A percentile compares a stretch with the other conserved stretches of the same genome.
Conservation (phyloP, 2,888 invertebrate genomes). For the Drosophila robusta region DNA sequence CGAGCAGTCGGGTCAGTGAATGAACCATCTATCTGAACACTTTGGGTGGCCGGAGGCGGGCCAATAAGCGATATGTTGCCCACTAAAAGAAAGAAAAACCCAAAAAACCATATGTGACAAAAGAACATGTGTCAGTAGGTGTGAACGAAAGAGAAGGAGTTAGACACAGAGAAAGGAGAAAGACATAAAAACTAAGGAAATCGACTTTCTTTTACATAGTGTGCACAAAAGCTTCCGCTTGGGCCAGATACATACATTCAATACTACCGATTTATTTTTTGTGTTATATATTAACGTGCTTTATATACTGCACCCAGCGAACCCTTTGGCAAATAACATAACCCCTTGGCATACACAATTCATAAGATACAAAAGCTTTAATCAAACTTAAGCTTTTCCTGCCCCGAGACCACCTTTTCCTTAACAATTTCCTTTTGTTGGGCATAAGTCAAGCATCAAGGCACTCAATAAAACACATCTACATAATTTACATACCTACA, state of each 20-base stretch:
- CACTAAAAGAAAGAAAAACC: slow-evolving; percentile 26
- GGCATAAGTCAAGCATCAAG: slow-evolving; percentile 63
- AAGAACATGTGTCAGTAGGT: slow-evolving; percentile 14
- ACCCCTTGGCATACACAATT: not conserved
- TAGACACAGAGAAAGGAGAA: not conserved
- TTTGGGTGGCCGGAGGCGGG: slow-evolving; percentile 48
- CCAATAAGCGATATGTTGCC: slow-evolving; percentile 33
- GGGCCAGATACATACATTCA: too few species aligned
- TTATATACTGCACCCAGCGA: not conserved
- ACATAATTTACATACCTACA: slow-evolving; percentile 52
- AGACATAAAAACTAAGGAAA: not conserved
- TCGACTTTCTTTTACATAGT: not conserved
- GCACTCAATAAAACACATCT: slow-evolving; percentile 56
- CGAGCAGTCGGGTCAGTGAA: slow-evolving; percentile 29
- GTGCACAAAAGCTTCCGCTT: not conserved
- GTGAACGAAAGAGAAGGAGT: slow-evolving; percentile 3
- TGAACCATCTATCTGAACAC: slow-evolving; percentile 44
- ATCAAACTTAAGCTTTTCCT: slow-evolving; percentile 36
- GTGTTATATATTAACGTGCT: not conserved
- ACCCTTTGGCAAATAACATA: not conserved
- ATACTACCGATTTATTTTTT: not conserved
- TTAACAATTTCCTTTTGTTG: slow-evolving; percentile 10
- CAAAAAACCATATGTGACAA: slow-evolving; percentile 44
- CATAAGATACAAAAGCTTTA: slow-evolving; percentile 20
- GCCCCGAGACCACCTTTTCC: slow-evolving; percentile 10